Evolutionary conservation across 2,113 vertebrate species (phyloP), one percentile per base, ranked within the genome.

Genomic region (Mesitornis unicolor): DNA sequence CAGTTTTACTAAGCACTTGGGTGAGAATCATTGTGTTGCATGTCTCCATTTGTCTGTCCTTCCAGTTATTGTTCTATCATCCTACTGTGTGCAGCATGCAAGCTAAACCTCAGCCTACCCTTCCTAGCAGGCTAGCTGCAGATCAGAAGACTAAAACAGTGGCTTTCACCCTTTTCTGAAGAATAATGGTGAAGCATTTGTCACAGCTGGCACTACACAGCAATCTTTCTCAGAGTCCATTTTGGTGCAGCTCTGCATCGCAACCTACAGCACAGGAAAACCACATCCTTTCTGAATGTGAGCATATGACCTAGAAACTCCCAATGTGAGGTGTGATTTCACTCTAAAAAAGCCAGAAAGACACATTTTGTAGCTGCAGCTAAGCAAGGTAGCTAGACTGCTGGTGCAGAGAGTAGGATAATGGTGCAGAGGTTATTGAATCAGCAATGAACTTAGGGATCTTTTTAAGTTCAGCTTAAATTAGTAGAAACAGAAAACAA

Each of bases 251-350:
- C 85, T 90, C 53, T 45, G 21, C 16, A n/a, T 45, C 10, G 8
- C 38, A 92, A 71, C 25, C 84, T 91, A 83, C 17, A 53, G 56
- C 82, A 35, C 28, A 80, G n/a, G 61, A 94, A 98, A 98, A 84
- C 98, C 97, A 98, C 97, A 97, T 98, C 97, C 97, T 80, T 95
- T 96, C 67, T 74, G 28, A 75, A n/a, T 53, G 9, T 12, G 8
- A 35, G 16, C 12, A 7, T 14, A 16, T 10, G 26, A 59, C 25
- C 51, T 61, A 40, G 26, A 82, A 93, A 69, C 10, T 25, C 65
- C 8, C 4, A 7, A 24, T 11, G 13, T 57, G 63, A 91, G 48
- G 80, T 92, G 71, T 69, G 38, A 93, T 73, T 92, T 80, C 33
- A 20, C 35, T 17, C 36, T 87, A 29, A 63, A 78, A 63, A 35